Base-by-base conservation (phyloP, 2,888 invertebrate genomes). In the Antheraea yamamai region DNA sequence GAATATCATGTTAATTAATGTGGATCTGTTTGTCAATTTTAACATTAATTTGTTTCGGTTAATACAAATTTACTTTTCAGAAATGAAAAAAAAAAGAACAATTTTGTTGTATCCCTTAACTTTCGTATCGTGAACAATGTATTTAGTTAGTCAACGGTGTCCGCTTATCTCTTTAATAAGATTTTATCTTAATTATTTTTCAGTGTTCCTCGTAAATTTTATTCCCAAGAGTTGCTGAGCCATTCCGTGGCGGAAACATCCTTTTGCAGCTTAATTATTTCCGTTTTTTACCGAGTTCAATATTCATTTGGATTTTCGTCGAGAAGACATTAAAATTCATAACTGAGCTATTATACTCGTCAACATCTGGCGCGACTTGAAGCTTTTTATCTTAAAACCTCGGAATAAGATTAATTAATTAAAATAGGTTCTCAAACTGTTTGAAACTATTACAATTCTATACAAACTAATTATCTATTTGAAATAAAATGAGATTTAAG, bases 301-400 rank as follows among this genome's bases (percentile, higher is more conserved):
- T 93, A 92, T 93, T 90, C 90, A 88, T 92, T 89, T 84, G 79
- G 89, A 91, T 92, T 91, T 91, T 90, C 88, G 88, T 84, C 81
- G 88, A 88, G 89, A 82, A 87, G 87, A 88, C 88, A 91, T 92
- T 92, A 91, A 92, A 92, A 93, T 93, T 94, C 92, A 94, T 92
- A 91, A 90, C 90, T 89, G 83, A 82, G 89, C 90, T 89, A 90
- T 92, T 89, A 91, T 87, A 88, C 88, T 89, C 89, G 88, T 91
- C 91, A 92, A 90, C 93, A 94, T 91, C 92, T 93, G 93, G 89
- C 89, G 89, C 89, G 84, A 84, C 87, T 85, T 30, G 16, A 86
- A 87, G 86, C 87, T 89, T 91, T 90, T 90, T 87, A 89, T 89
- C 89, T 89, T 81, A 84, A 90, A 88, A 86, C 90, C 87, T 86